Percentiles rank a stretch among this genome's conserved stretches.
Evolutionary conservation across 2,888 invertebrate species (phyloP).

Genomic region (Trachelus troglodyta): DNA sequence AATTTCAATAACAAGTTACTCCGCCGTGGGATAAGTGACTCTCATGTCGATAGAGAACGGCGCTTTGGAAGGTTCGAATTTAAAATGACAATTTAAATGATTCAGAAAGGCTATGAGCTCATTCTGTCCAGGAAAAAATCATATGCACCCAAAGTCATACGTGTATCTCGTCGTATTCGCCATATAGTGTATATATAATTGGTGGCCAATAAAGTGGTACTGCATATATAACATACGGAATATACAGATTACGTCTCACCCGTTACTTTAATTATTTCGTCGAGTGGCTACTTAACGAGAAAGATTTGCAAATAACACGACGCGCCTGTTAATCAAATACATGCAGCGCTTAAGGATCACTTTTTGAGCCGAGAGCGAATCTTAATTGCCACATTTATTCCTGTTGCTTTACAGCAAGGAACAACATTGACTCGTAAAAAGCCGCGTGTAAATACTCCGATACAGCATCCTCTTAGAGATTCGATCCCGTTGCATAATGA

Average conservation of each 20-base stretch:
- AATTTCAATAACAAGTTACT: conserved; percentile 54
- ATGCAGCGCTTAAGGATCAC: background rate
- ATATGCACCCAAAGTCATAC: background rate
- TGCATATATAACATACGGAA: background rate
- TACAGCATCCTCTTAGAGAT: conserved; percentile 27
- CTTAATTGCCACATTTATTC: conserved; percentile 38
- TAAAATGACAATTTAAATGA: background rate
- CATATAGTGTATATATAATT: background rate
- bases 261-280: conserved; percentile 29
- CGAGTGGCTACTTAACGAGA: conserved; percentile 23
- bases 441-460: background rate
- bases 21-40: background rate
- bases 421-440: background rate
- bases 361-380: conserved; percentile 9
- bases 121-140: background rate
- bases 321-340: conserved; percentile 40
- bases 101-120: background rate
- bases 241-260: background rate
- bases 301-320: conserved; percentile 32
- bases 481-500: conserved; percentile 5
- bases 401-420: conserved; percentile 13
- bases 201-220: conserved; percentile 1
- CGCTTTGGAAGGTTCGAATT: background rate
- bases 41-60: conserved; percentile 5
- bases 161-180: background rate